These are phyloP conservation scores for Pristis pectinata DNA, from an alignment of 2,797 vertebrate genomes.

Conservation along the genomic window DNA sequence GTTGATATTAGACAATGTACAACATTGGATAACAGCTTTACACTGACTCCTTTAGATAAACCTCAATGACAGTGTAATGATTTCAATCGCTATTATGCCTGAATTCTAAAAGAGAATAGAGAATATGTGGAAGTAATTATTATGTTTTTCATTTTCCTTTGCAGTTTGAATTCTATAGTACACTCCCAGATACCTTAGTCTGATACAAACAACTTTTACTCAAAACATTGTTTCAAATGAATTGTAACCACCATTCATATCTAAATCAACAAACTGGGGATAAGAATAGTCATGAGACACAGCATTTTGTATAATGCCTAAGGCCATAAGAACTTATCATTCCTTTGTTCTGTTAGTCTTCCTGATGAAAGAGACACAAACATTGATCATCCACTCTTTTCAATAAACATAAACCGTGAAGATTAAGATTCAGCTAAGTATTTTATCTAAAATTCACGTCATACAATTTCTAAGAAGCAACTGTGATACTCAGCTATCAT, in stretches of 20 bases:
- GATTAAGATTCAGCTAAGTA: neutral
- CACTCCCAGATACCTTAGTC: neutral
- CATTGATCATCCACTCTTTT: neutral
- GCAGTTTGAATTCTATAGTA: neutral
- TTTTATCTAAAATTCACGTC: neutral
- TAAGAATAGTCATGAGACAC: neutral
- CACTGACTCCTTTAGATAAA: neutral
- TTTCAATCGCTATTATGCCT: neutral
- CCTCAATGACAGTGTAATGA: neutral
- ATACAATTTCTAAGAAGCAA: neutral
- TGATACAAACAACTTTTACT: neutral
- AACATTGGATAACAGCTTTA: neutral
- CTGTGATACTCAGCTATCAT: neutral
- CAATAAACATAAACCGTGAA: neutral
- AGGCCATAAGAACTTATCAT: neutral
- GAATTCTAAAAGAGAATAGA: neutral
- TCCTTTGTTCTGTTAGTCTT: neutral
- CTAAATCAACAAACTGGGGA: neutral
- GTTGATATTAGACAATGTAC: neutral
- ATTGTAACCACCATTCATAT: neutral
- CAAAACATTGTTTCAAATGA: neutral
- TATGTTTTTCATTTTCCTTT: neutral
- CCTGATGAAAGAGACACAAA: neutral
- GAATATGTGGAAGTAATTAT: neutral
- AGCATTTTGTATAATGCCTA: neutral